Percentiles rank a stretch among this genome's conserved stretches.
Evolutionary conservation across 1,140 invertebrate species (phyloP).

Genomic region (Bacillus rossius): DNA sequence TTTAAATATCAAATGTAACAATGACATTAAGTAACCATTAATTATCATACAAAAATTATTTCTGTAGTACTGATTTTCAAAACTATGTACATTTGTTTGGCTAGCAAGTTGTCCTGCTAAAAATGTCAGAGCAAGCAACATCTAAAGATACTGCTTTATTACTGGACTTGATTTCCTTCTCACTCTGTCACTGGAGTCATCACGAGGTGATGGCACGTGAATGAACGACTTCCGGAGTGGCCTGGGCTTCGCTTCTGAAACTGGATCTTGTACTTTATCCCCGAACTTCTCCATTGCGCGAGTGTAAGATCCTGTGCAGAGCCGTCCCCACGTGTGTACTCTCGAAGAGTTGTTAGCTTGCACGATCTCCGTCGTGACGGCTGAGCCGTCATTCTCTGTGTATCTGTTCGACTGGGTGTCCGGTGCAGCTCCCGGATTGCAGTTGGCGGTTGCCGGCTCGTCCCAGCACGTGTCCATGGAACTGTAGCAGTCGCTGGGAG

Average conservation of each 20-base stretch:
- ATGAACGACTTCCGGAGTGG: slow-evolving; percentile 17
- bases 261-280: slow-evolving; percentile 26
- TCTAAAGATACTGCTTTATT: slow-evolving; percentile 30
- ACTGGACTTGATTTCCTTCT: slow-evolving; percentile 39
- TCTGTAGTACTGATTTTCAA: too few species aligned
- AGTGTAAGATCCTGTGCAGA: slow-evolving; percentile 46
- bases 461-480: slow-evolving; percentile 17
- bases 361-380: slow-evolving; percentile 20
- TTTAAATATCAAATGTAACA: too few species aligned
- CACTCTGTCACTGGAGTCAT: slow-evolving; percentile 28
- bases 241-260: slow-evolving; percentile 3
- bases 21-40: too few species aligned
- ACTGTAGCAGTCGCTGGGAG: slow-evolving; percentile 21
- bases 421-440: background rate
- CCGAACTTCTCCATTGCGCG: slow-evolving; percentile 47
- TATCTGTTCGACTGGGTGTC: background rate
- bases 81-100: too few species aligned
- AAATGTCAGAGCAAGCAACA: background rate
- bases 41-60: too few species aligned
- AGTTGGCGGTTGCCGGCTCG: slow-evolving; percentile 5
- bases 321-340: slow-evolving; percentile 36
- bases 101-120: too few species aligned
- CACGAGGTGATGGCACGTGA: slow-evolving; percentile 18
- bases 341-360: background rate
- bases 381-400: slow-evolving; percentile 20